A percentile compares a stretch with the other conserved stretches of the same genome.
These are phyloP conservation scores for Medauroidea extradentata DNA, from an alignment of 1,140 invertebrate species.

Conservation along the genomic window DNA sequence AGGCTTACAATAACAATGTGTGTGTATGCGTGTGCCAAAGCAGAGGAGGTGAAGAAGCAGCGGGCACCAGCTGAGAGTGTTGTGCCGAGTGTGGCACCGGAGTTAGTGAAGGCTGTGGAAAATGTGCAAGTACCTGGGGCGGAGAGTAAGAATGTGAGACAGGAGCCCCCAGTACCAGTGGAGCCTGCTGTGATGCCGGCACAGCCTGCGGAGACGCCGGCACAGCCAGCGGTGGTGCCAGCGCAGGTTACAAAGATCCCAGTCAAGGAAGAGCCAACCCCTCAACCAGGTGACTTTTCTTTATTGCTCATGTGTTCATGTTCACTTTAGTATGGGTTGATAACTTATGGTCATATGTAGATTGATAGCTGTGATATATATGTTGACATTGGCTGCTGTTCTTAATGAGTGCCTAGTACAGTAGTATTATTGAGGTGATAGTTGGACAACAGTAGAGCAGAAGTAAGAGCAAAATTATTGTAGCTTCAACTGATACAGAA, in stretches of 20 bases:
- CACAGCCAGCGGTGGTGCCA: constrained; percentile 36
- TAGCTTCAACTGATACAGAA: too few relatives aligned
- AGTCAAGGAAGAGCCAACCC: too few relatives aligned
- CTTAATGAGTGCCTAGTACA: too few relatives aligned
- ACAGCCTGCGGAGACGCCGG: constrained; percentile 11
- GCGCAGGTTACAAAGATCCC: constrained; percentile 13
- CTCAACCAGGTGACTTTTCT: too few relatives aligned
- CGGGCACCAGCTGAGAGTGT: not conserved
- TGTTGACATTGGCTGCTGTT: too few relatives aligned
- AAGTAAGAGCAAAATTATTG: too few relatives aligned
- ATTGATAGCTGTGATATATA: too few relatives aligned
- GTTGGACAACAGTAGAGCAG: too few relatives aligned
- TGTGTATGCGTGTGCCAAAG: not conserved
- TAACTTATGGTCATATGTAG: too few relatives aligned
- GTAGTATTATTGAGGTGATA: too few relatives aligned
- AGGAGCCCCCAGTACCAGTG: constrained; percentile 51
- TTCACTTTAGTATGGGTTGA: too few relatives aligned
- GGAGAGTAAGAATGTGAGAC: constrained; percentile 26
- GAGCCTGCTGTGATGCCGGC: constrained; percentile 36
- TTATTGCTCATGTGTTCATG: too few relatives aligned
- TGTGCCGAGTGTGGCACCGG: not conserved
- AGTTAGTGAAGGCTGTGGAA: not conserved
- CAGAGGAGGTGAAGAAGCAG: not conserved
- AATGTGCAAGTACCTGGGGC: not conserved
- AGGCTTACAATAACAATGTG: not conserved